These are phyloP conservation scores for Holothuria glaberrima DNA, from an alignment of 35 echinoderm and acorn worm species.

Conservation along the genomic window DNA sequence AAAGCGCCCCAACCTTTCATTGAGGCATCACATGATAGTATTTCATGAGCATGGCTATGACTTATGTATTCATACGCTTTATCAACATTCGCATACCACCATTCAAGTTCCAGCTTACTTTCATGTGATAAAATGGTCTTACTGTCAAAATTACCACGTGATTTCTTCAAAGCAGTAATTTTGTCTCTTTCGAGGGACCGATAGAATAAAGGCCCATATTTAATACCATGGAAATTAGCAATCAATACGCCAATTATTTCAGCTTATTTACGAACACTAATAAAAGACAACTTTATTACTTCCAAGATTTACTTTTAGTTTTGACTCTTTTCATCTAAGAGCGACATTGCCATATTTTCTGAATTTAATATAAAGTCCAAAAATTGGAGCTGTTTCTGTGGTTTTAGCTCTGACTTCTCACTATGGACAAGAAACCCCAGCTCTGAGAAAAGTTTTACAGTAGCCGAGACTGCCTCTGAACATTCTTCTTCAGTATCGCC, in stretches of 20 bases:
- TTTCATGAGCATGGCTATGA: neutral
- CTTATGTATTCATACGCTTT: neutral
- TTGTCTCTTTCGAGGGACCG: constrained; percentile 54
- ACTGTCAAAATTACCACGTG: constrained; percentile 42
- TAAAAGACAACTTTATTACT: neutral
- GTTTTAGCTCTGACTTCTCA: constrained; percentile 57
- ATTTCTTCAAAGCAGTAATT: constrained; percentile 44
- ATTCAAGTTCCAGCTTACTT: constrained; percentile 17
- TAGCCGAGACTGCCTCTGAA: neutral
- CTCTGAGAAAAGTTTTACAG: constrained; percentile 35
- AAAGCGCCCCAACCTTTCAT: constrained; percentile 25
- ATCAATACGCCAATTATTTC: constrained; percentile 50
- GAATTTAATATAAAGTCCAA: constrained; percentile 64
- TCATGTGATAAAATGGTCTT: constrained; percentile 17
- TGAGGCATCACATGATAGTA: constrained; percentile 48
- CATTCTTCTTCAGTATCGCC: constrained; percentile 39
- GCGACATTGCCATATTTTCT: constrained; percentile 7
- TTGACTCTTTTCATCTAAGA: constrained; percentile 26
- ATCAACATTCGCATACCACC: constrained; percentile 43
- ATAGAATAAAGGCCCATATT: constrained; percentile 60
- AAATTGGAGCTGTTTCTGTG: constrained; percentile 19
- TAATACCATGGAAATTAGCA: constrained; percentile 34
- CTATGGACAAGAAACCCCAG: constrained; percentile 54
- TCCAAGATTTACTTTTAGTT: constrained; percentile 43
- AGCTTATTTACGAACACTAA: constrained; percentile 44